phyloP scores from a whole-genome alignment of 2,113 vertebrate species.

The Apodemus speciosus region DNA sequence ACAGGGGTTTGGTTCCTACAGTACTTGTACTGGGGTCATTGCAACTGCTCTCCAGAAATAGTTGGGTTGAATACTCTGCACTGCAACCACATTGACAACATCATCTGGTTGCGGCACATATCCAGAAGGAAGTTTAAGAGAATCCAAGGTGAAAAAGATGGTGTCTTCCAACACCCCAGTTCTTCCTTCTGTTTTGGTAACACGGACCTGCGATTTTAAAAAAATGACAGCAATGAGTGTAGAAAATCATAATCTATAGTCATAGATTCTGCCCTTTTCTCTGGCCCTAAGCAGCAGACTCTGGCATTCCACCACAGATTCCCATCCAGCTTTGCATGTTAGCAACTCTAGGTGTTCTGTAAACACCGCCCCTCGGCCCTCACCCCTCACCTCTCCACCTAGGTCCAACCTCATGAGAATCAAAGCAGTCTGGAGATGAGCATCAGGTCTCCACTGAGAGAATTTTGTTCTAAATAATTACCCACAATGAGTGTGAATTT shows the following conservation, averaged over 20 bases:
- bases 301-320: not conserved
- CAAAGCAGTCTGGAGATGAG: not conserved
- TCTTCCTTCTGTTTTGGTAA: conserved; percentile 87
- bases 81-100: conserved; percentile 89
- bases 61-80: conserved; percentile 91
- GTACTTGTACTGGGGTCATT: conserved; percentile 86
- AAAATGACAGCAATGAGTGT: not conserved
- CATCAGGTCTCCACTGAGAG: not conserved
- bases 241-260: not conserved
- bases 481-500: not conserved
- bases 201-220: conserved; percentile 83
- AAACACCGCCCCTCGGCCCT: not conserved
- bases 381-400: not conserved
- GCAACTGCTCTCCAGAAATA: conserved; percentile 93
- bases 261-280: not conserved
- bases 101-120: conserved; percentile 87
- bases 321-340: not conserved
- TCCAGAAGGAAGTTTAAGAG: conserved; percentile 87
- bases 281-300: not conserved
- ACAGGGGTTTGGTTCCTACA: conserved; percentile 73
- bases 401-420: not conserved
- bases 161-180: conserved; percentile 90
- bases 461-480: not conserved
- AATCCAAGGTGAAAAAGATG: conserved; percentile 93
- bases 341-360: not conserved